These are phyloP conservation scores for Drosophila seclusa DNA, from an alignment of 2,888 invertebrate genomes.

Conservation along the genomic window DNA sequence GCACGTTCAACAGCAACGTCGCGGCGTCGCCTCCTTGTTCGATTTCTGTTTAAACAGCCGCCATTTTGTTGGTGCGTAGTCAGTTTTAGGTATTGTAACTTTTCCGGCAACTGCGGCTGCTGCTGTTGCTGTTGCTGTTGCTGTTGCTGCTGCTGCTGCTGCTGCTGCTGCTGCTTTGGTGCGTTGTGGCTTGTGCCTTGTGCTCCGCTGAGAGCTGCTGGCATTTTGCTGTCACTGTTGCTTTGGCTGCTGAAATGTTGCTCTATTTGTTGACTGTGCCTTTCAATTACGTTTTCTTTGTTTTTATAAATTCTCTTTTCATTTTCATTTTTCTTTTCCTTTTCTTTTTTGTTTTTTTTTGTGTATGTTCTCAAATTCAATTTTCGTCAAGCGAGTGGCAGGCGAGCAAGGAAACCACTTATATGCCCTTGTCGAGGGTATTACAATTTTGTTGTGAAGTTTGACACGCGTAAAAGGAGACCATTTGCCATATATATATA, in stretches of 20 bases:
- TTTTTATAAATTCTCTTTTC: conserved; percentile 21
- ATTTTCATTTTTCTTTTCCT: neutral
- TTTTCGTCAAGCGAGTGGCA: neutral
- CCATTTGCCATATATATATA: neutral
- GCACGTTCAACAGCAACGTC: neutral
- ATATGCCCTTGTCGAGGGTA: neutral
- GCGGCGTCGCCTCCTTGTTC: conserved; percentile 7
- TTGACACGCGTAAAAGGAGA: neutral
- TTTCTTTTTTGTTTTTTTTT: neutral
- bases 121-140: conserved; percentile 1
- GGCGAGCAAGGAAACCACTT: neutral
- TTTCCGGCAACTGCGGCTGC: conserved; percentile 16
- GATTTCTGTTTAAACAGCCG: conserved; percentile 53
- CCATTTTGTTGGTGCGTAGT: conserved; percentile 58
- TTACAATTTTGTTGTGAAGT: neutral
- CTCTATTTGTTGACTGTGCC: conserved; percentile 49
- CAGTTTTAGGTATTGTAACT: conserved; percentile 29
- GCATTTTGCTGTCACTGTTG: conserved; percentile 59
- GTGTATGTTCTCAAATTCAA: neutral
- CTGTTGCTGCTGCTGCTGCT: conserved; percentile 18
- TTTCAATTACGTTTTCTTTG: conserved; percentile 18
- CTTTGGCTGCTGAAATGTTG: conserved; percentile 48
- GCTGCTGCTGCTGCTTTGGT: neutral
- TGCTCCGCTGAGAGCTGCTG: conserved; percentile 14
- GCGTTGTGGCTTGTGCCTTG: neutral